These are phyloP conservation scores for Fregata magnificens DNA, from an alignment of 2,113 vertebrate genomes.

Conservation along the genomic window DNA sequence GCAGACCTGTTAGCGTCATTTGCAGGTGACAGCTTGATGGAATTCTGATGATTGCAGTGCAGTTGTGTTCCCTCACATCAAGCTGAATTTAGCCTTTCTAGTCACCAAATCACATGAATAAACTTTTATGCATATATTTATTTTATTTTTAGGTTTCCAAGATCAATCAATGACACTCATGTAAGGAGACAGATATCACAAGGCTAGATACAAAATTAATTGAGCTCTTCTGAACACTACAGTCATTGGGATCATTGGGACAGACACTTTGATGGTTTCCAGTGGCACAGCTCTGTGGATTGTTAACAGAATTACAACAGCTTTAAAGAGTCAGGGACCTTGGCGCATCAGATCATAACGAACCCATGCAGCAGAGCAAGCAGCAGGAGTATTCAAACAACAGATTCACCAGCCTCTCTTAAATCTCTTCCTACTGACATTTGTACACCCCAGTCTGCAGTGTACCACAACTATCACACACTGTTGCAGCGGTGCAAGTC, in stretches of 20 bases:
- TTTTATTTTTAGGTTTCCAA: constrained; percentile 41
- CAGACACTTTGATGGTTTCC: not conserved
- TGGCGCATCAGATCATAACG: not conserved
- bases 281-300: not conserved
- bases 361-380: not conserved
- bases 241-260: not conserved
- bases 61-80: constrained; percentile 4
- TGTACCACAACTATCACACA: no score
- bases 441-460: not conserved
- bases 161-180: constrained; percentile 29
- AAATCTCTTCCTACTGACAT: not conserved
- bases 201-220: not conserved
- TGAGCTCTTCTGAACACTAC: not conserved
- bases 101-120: constrained; percentile 25
- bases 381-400: not conserved
- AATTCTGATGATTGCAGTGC: constrained; percentile 1
- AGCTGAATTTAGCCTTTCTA: constrained; percentile 29
- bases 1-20: not conserved
- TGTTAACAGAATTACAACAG: not conserved
- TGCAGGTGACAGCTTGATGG: not conserved
- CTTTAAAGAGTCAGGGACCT: not conserved
- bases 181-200: not conserved
- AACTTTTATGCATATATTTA: not conserved
- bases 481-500: not conserved
- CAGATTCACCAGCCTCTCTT: not conserved